Evolutionary conservation across 1,140 invertebrate genomes (phyloP).

Genomic region (Cepaea nemoralis): DNA sequence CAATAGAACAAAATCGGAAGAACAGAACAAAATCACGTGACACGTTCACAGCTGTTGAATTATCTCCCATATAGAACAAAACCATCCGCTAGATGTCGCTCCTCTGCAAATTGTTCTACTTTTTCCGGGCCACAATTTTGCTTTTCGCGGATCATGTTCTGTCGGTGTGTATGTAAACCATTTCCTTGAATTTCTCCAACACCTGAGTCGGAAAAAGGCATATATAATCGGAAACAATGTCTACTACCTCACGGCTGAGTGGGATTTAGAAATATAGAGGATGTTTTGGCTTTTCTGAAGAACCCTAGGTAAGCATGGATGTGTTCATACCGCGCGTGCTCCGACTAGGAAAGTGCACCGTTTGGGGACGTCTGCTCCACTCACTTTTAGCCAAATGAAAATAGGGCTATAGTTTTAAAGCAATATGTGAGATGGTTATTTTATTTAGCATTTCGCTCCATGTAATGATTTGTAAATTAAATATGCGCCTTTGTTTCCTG

Average conservation of each 20-base stretch:
- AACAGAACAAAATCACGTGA: conserved; percentile 30
- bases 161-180: not conserved
- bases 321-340: not conserved
- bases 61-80: conserved; percentile 22
- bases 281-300: not conserved
- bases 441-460: not conserved
- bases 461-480: not conserved
- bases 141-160: not conserved
- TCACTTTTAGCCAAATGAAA: not conserved
- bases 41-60: not conserved
- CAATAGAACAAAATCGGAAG: conserved; percentile 16
- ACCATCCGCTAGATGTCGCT: conserved; percentile 18
- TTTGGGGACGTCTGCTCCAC: not conserved
- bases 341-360: conserved; percentile 4
- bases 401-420: not conserved
- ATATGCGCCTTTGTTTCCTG: not conserved
- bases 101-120: conserved; percentile 13
- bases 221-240: not conserved
- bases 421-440: not conserved
- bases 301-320: conserved; percentile 17
- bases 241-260: not conserved
- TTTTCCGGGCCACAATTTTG: conserved; percentile 24
- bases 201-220: not conserved
- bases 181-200: not conserved
- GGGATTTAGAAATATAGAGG: not conserved